phyloP scores from a whole-genome alignment of 2,797 vertebrate species.

The Choloepus didactylus region DNA sequence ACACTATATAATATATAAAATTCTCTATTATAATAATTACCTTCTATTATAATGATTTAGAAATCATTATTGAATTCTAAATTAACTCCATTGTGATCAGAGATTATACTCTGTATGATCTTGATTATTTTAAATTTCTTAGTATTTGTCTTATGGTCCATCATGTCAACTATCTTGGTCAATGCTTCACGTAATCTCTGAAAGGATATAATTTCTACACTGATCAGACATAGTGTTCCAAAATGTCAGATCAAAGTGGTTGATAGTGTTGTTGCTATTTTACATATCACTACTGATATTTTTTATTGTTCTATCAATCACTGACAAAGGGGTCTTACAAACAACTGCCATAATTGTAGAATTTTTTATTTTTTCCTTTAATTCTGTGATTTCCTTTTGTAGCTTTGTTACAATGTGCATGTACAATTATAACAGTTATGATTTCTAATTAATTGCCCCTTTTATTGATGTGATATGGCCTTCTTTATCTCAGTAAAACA shows the following conservation, averaged over 20 bases:
- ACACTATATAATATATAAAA: no score
- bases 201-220: background rate
- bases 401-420: background rate
- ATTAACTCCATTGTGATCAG: background rate
- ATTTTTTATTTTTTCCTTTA: background rate
- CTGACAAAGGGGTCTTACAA: background rate
- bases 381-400: background rate
- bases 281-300: background rate
- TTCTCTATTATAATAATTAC: no score
- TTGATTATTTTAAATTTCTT: background rate
- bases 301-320: background rate
- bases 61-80: background rate
- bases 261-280: background rate
- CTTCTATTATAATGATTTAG: no score
- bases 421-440: background rate
- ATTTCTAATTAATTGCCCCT: background rate
- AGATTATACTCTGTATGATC: background rate
- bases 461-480: background rate
- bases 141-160: background rate
- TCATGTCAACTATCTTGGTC: background rate
- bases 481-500: background rate
- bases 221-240: no score
- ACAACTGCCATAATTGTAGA: no score
- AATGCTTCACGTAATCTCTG: fast-evolving
- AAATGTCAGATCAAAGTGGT: background rate